Percentiles rank a stretch among this genome's conserved stretches.
Conservation (phyloP, 2,888 invertebrate species). For the Xylophagus ater region DNA sequence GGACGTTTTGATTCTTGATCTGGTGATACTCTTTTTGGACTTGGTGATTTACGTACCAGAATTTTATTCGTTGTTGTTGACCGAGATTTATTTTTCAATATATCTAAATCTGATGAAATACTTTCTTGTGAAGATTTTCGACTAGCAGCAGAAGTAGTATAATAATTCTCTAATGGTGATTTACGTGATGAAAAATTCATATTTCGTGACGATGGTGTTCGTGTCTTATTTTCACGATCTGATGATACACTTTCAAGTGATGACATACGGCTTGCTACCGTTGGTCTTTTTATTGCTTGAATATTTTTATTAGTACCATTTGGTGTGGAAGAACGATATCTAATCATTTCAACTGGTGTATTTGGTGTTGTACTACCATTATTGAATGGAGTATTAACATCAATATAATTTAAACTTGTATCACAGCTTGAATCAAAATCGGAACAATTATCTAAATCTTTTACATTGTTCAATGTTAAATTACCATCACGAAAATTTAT, state of each 20-base stretch:
- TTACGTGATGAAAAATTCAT: no score
- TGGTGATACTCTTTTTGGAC: slow-evolving; percentile 1
- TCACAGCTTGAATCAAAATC: slow-evolving; percentile 40
- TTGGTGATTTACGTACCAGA: neutral
- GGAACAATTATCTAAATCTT: slow-evolving; percentile 37
- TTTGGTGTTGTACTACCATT: no score
- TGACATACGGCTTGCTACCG: slow-evolving; percentile 12
- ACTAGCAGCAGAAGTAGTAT: slow-evolving; percentile 2
- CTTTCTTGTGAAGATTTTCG: slow-evolving; percentile 13
- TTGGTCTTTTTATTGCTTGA: neutral
- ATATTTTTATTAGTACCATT: no score
- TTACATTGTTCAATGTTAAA: slow-evolving; percentile 34
- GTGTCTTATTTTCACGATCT: slow-evolving; percentile 8
- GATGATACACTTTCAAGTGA: slow-evolving; percentile 15
- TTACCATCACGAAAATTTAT: slow-evolving; percentile 34
- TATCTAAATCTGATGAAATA: slow-evolving; percentile 7
- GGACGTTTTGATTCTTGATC: slow-evolving; percentile 14
- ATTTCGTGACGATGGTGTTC: neutral
- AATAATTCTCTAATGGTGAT: no score
- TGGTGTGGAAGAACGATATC: no score
- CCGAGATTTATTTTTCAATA: neutral
- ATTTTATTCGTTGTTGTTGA: neutral
- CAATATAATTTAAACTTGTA: slow-evolving; percentile 37
- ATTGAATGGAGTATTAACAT: slow-evolving; percentile 24
- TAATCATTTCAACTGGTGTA: no score